Evolutionary conservation across 2,113 vertebrate genomes (phyloP), one percentile per base, ranked within the genome.

Genomic region (Elephantulus edwardii): DNA sequence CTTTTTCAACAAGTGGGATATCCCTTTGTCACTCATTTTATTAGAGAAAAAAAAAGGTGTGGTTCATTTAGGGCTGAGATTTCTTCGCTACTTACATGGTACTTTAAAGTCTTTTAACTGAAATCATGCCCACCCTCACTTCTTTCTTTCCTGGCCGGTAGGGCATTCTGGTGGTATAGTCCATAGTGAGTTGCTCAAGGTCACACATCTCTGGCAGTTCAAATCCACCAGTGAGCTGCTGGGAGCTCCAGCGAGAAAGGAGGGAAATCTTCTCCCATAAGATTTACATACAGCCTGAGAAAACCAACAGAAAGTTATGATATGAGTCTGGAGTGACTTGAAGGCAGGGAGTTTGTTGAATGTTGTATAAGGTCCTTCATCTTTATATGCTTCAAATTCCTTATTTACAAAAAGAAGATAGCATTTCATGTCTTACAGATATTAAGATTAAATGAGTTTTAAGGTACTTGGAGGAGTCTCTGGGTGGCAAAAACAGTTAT

Each of bases 41-140:
- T 75, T 74, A 66, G 64, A 70, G 77, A 60, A 90, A 90, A 70
- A 81, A 60, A 90, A 90, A 70, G 30, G 42, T 56, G 46, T 33
- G 4, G 54, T 40, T 58, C 30, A 28, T n/a, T 19, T 48, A 28
- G 71, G 17, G 7, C 68, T 50, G 35, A 12, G 48, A 22, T 46
- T 79, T 40, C 44, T 33, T 71, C 79, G 58, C 12, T 58, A 33
- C 24, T 78, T 44, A 71, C 38, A 40, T 26, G 71, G 14, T 48
- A 14, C 46, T 10, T 90, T 68, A 6, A 46, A 5, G 44, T 70
- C 17, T 33, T 66, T 6, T 38, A 19, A 17, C 71, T 64, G 33
- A 82, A 76, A 19, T 12, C 58, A 58, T 42, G 33, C 19, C 16
- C 35, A n/a, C 35, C 5, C 28, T 42, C 62, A 62, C 24, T 40